Conservation (phyloP, 2,797 vertebrate genomes). For the Cryptoblepharus egeriae region DNA sequence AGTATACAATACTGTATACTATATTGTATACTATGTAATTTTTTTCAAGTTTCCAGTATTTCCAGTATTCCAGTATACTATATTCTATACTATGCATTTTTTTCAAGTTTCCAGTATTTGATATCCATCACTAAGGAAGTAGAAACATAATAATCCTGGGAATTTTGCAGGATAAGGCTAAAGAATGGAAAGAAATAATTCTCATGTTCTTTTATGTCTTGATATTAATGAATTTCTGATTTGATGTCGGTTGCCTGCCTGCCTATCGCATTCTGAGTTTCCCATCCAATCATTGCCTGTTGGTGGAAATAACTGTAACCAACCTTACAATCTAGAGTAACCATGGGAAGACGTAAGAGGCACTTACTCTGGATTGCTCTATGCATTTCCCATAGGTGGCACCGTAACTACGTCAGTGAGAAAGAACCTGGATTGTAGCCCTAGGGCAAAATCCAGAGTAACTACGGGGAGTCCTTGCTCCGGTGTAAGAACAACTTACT, state of each 20-base stretch:
- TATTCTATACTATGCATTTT: too few relatives aligned
- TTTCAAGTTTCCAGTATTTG: conserved; percentile 28
- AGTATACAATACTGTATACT: conserved; percentile 13
- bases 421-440: too few relatives aligned
- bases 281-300: neutral
- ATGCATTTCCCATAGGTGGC: too few relatives aligned
- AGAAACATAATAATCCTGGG: conserved; percentile 23
- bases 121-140: conserved; percentile 49
- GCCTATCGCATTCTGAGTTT: conserved; percentile 10
- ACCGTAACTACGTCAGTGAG: too few relatives aligned
- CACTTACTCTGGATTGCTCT: too few relatives aligned
- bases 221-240: conserved; percentile 6
- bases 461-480: too few relatives aligned
- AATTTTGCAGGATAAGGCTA: conserved; percentile 46
- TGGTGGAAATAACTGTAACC: conserved; percentile 8
- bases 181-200: neutral
- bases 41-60: neutral
- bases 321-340: too few relatives aligned
- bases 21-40: too few relatives aligned
- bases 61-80: conserved; percentile 39
- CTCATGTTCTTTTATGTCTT: neutral
- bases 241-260: neutral
- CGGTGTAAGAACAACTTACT: too few relatives aligned
- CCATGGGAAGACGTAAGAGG: too few relatives aligned
- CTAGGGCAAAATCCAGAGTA: too few relatives aligned